Base-by-base conservation (phyloP, 1,140 invertebrate genomes). In the Drosophila pandora region DNA sequence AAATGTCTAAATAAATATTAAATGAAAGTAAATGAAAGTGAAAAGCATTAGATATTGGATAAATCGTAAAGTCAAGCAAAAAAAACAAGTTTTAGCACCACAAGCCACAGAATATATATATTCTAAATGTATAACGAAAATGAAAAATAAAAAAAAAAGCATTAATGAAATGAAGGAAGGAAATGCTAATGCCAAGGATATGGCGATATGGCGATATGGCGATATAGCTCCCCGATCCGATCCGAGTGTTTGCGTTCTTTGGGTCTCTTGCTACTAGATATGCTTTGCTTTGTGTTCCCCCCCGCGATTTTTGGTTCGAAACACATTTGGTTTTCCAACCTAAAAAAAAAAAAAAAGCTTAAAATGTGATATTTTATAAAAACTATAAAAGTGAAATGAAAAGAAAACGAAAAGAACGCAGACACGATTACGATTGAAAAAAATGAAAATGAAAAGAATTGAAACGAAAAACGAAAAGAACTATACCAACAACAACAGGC, bases 301-400 rank as follows among this genome's bases (percentile, higher is more conserved):
- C 49, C 47, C 23, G 25, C 25, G 30, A 30, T 60, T 71, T 56
- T 79, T 70, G 30, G 50, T 59, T 79, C 41, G 17, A 69, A 54
- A 50, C 50, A 28, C 28, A 50, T 48, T 62, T 73, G 32, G 28
- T 76, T 62, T 72, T 57, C 52, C 74, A 70, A 76, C 41, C 7
- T 9, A 47, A 47, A 43, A 43, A 43, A 67, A 74, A 65, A 72
- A 69, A 75, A 79, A 87, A 90, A 88, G 87, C 87, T 90, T 90
- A 77, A 89, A 90, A 90, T 90, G 87, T 90, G 87, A 90, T 90
- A 90, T 90, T 90, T 90, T 90, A 81, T 78, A 90, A 89, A 70
- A 90, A 90, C 78, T 79, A 69, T 55, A 9, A 47, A 65, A 64
- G 67, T 55, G 6, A 47, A 65, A 64, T 64, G 39, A 60, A 70